These are phyloP conservation scores for Bursaphelenchus mucronatus DNA, from an alignment of 1,140 invertebrate genomes.

Conservation along the genomic window DNA sequence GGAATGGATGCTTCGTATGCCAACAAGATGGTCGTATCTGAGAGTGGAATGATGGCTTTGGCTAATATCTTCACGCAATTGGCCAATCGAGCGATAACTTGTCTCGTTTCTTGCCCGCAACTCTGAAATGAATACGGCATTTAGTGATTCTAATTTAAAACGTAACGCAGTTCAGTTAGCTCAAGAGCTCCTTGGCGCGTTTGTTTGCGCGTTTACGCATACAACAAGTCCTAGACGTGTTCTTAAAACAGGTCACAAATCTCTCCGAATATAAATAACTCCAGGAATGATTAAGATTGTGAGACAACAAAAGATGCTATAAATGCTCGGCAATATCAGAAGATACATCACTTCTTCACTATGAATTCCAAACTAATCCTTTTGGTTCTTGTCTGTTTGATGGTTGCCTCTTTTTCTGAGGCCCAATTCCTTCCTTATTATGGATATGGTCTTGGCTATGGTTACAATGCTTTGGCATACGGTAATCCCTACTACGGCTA, in stretches of 20 bases:
- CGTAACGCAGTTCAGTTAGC: background rate
- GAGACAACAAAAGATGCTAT: background rate
- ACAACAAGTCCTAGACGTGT: background rate
- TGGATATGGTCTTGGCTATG: conserved; percentile 19
- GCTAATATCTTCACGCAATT: conserved; percentile 83
- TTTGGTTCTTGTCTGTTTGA: conserved; percentile 20
- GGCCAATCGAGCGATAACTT: conserved; percentile 77
- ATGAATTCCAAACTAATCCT: background rate
- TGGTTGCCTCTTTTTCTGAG: conserved; percentile 39
- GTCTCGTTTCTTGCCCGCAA: conserved; percentile 70
- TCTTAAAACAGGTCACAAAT: background rate
- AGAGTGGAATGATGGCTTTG: conserved; percentile 79
- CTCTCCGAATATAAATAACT: background rate
- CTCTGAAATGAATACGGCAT: conserved; percentile 64
- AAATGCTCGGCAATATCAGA: background rate
- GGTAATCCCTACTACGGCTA: conserved; percentile 3
- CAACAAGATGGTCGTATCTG: conserved; percentile 83
- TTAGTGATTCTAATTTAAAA: conserved; percentile 15
- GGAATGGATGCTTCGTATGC: conserved; percentile 83
- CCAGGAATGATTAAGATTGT: conserved; percentile 10
- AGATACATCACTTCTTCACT: background rate
- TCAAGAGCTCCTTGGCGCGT: background rate
- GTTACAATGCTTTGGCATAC: conserved; percentile 7
- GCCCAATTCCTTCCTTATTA: conserved; percentile 30
- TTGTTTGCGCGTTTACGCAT: background rate